Evolutionary conservation across 2,797 vertebrate species (phyloP).

Genomic region (Peromyscus eremicus): DNA sequence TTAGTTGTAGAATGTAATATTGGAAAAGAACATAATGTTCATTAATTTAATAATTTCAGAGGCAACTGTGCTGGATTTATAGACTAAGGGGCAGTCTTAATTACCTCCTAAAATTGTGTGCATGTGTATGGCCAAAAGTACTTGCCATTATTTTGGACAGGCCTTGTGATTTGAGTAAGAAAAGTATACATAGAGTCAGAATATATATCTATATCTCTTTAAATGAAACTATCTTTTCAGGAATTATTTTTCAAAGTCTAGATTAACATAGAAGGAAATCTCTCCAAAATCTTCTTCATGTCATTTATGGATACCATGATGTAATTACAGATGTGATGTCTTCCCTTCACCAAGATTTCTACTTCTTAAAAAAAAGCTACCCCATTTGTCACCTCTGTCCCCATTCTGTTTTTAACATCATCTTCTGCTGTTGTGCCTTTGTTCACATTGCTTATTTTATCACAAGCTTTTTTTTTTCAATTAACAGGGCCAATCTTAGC

Average conservation of each 20-base stretch:
- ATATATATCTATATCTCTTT: not conserved
- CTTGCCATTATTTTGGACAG: not conserved
- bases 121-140: not conserved
- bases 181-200: not conserved
- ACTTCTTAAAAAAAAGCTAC: not conserved
- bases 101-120: not conserved
- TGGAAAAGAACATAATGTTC: not conserved
- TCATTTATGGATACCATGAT: not conserved
- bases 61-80: not conserved
- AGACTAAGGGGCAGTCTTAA: not conserved
- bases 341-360: not conserved
- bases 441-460: not conserved
- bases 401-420: not conserved
- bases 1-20: not conserved
- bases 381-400: rapidly evolving
- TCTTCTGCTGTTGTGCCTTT: not conserved
- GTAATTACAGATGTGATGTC: not conserved
- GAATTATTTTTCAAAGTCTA: not conserved
- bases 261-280: not conserved
- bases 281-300: not conserved
- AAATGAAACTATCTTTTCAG: not conserved
- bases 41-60: not conserved
- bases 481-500: not conserved
- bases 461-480: not conserved
- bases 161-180: not conserved